Base-by-base conservation (phyloP, 2,113 vertebrate genomes). In the Dolichallabes microphthalmus region DNA sequence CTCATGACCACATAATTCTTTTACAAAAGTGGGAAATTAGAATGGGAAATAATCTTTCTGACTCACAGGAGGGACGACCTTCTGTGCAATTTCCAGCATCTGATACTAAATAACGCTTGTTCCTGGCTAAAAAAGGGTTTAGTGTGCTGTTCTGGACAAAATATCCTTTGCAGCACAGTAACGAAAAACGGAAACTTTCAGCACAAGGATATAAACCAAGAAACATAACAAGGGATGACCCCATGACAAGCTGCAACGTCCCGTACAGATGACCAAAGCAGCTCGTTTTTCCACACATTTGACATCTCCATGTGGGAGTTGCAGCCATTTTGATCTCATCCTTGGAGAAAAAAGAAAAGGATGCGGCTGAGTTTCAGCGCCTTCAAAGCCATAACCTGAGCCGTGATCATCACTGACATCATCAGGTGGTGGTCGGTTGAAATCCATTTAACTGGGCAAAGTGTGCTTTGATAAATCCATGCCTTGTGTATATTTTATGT, bases 401-500 rank as follows among this genome's bases (percentile, higher is more conserved):
- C 94, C 92, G 92, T 95, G 95, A 91, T 90, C 92, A 86, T 83
- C 64, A 80, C 45, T 60, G 39, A 86, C 89, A n/a, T 82, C 68
- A n/a, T 58, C 35, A 80, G 0, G 58, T 39, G 79, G 58, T 55
- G 69, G 19, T 55, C 57, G 12, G 58, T 57, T 64, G 79, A 27
- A 69, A 80, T 77, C 2, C n/a, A 35, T 60, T 30, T 45, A n/a
- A 58, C 68, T 27, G 14, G 64, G 55, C 91, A 91, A 45, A 91
- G 96, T 96, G 93, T 96, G 95, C 95, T 96, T 94, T 96, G 95
- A 96, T 93, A 92, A 60, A 93, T 95, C 91, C 93, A 94, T 95
- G 95, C 94, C 96, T 94, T 95, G 94, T 97, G 95, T 96, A 97
- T 95, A 98, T 97, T 97, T 98, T 97, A 96, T 95, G 94, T 95